Evolutionary conservation across 2,797 vertebrate species (phyloP), one percentile per base, ranked within the genome.

Genomic region (Thamnophis elegans): DNA sequence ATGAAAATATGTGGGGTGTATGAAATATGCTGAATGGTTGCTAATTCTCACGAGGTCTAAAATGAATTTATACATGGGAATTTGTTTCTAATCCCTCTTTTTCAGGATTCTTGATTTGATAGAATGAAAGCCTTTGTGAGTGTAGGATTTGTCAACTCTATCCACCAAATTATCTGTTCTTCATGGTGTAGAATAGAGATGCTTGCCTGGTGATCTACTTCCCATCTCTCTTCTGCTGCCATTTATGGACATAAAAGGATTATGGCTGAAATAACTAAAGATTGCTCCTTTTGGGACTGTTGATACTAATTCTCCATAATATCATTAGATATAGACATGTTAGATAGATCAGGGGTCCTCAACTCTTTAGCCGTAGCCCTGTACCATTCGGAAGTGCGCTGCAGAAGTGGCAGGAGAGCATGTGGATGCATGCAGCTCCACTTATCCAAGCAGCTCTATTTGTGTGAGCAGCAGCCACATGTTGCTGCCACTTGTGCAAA

Each of bases 11-110:
- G 2, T 26, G 10, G 53, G 56, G 65, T 73, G 25, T 89, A 87
- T 85, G 87, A 65, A 58, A 42, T 28, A 92, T 6, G 89, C 47
- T 32, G 20, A 85, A 92, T 85, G 56, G 22, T 32, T 91, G 0
- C 87, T 93, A 82, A 12, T 92, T 78, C 18, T 86, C 14, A 0
- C 32, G 0, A 62, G 65, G 14, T 58, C 93, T 4, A 91, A 86
- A 93, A 78, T 59, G 85, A 89, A 92, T 0, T 78, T 91, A 60
- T 89, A 59, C 42, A 53, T 58, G 73, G 25, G 89, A 62, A 42
- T 42, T 90, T 36, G 54, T 93, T 93, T 94, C 5, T 53, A 90
- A 5, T 86, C 68, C n/a, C 88, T 12, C 18, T 92, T 47, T 53
- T 85, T 16, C 32, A 90, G 20, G 16, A 89, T 93, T 95, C 62